Base-by-base conservation (phyloP, 2,888 invertebrate genomes). In the Tubulanus polymorphus region DNA sequence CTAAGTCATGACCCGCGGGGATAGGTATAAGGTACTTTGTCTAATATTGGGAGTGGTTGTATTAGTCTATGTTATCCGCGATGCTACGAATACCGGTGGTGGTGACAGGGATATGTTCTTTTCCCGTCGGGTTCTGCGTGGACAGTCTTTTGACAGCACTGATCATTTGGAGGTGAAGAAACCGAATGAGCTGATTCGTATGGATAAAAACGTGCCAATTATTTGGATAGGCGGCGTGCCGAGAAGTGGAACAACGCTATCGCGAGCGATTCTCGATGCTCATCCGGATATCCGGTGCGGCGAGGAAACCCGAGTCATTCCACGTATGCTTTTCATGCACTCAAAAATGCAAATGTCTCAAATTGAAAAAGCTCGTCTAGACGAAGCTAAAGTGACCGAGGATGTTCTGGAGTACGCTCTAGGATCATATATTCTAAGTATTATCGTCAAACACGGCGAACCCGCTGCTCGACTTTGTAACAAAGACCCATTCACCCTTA, bases 201-300 rank as follows among this genome's bases (percentile, higher is more conserved):
- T n/a, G n/a, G 41, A 41, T 8, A 41, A 41, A 15, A 41, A 41
- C 23, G 23, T 23, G 18, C 41, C 93, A 68, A 84, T 94, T 67
- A 91, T 94, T 79, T 95, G 95, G 83, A 93, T 95, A 79, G 95
- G 95, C 60, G 95, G 95, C 64, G 93, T 95, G 72, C 95, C 95
- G 56, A 86, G 95, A 69, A 93, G 93, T 32, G 65, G 95, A 54
- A 96, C 95, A 50, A 96, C 95, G 63, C 84, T 96, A 68, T 92
- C 93, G 88, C 85, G 95, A 72, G 95, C 94, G 63, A 93, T 96
- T 92, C 83, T 96, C 71, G 95, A 96, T 82, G 95, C 95, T 63
- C 95, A 96, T 84, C 91, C 92, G 27, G 91, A 91, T 76, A 90
- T 95, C 76, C 87, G 93, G 79, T 95, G 94, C 80, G 94, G 94